phyloP scores from a whole-genome alignment of 2,888 invertebrate genomes.

The Celastrina argiolus region DNA sequence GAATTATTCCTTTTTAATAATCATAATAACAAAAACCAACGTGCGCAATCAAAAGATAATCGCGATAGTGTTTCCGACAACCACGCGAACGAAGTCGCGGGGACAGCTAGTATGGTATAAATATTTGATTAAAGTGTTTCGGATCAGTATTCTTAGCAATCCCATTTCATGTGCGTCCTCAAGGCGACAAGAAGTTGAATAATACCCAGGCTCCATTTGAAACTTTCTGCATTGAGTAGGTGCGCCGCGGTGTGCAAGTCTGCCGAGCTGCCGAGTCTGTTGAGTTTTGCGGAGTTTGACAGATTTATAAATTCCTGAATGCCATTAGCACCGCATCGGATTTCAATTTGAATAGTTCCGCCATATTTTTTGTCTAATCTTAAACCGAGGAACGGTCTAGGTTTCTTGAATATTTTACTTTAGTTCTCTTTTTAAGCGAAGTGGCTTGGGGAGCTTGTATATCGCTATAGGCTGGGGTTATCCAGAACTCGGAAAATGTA shows the following conservation, averaged over 20 bases:
- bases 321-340: slow-evolving; percentile 22
- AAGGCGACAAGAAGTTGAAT: slow-evolving; percentile 21
- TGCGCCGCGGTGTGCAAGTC: slow-evolving; percentile 25
- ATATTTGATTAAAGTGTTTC: neutral
- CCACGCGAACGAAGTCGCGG: no score
- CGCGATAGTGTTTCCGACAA: no score
- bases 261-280: slow-evolving; percentile 21
- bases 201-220: slow-evolving; percentile 23
- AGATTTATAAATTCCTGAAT: slow-evolving; percentile 34
- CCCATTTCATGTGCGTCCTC: neutral
- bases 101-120: no score
- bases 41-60: no score
- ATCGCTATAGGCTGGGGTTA: no score
- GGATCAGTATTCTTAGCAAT: neutral
- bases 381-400: neutral
- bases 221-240: slow-evolving; percentile 32
- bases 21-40: no score
- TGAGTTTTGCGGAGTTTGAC: slow-evolving; percentile 31
- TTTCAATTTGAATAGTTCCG: slow-evolving; percentile 22
- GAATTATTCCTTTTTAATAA: no score
- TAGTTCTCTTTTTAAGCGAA: neutral
- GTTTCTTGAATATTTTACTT: slow-evolving; percentile 5
- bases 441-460: no score
- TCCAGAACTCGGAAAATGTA: no score
- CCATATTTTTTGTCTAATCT: slow-evolving; percentile 17